These are phyloP conservation scores for Aporophyla nigra DNA, from an alignment of 2,888 invertebrate genomes.

Conservation along the genomic window DNA sequence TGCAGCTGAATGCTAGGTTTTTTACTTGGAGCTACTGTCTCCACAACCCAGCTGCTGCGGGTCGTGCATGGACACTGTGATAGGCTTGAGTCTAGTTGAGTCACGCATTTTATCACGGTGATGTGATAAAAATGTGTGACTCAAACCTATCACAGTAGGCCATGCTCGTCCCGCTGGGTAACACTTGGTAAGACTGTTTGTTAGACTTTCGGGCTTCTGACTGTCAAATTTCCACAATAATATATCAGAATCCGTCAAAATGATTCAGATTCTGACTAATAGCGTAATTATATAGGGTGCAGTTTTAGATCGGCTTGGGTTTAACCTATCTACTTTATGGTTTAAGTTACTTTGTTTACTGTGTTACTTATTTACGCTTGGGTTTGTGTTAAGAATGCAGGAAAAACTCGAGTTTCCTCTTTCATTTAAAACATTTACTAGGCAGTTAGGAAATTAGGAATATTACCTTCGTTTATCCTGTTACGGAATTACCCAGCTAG, in stretches of 20 bases:
- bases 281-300: too few relatives aligned
- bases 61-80: too few relatives aligned
- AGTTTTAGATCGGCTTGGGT: background rate
- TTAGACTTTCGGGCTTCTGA: background rate
- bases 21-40: background rate
- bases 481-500: background rate
- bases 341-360: background rate
- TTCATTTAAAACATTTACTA: background rate
- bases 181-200: background rate
- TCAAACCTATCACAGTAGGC: too few relatives aligned
- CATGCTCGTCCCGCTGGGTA: background rate
- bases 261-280: too few relatives aligned
- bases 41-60: too few relatives aligned
- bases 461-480: background rate
- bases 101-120: too few relatives aligned
- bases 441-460: background rate
- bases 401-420: slow-evolving; percentile 25
- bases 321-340: background rate
- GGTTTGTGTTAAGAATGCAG: slow-evolving; percentile 32
- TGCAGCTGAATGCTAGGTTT: background rate
- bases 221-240: background rate
- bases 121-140: too few relatives aligned
- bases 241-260: too few relatives aligned
- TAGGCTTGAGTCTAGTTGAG: too few relatives aligned
- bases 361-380: background rate